Conservation (phyloP, 2,113 vertebrate genomes). For the Eleginops maclovinus region DNA sequence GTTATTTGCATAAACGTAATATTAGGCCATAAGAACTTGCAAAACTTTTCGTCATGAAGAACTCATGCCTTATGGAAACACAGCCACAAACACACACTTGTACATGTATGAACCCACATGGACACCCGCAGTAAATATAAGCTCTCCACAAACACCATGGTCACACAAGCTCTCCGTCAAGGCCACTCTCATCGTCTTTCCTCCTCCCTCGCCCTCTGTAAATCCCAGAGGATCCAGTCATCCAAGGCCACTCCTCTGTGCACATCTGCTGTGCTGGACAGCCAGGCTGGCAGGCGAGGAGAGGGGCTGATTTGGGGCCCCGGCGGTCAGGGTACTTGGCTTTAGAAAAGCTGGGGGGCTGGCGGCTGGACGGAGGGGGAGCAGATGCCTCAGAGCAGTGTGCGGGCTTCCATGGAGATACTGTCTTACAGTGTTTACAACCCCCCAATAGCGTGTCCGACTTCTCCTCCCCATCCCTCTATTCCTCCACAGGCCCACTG, state of each 20-base stretch:
- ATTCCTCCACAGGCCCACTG: slow-evolving; percentile 73
- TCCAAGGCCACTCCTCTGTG: slow-evolving; percentile 78
- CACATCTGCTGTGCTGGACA: slow-evolving; percentile 84
- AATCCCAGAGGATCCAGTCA: slow-evolving; percentile 73
- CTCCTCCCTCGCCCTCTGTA: slow-evolving; percentile 42
- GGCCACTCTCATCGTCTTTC: slow-evolving; percentile 60
- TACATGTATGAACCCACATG: background rate
- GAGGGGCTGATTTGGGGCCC: slow-evolving; percentile 65
- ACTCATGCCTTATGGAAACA: background rate
- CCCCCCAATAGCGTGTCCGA: slow-evolving; percentile 71
- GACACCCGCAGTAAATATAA: slow-evolving; percentile 38
- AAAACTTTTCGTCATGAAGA: background rate
- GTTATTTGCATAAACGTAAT: background rate
- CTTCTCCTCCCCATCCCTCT: slow-evolving; percentile 71
- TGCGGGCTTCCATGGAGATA: slow-evolving; percentile 83
- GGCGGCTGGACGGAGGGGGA: slow-evolving; percentile 51
- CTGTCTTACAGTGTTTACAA: slow-evolving; percentile 84
- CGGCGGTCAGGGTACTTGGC: slow-evolving; percentile 68
- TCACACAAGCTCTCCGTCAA: slow-evolving; percentile 63
- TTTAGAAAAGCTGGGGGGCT: slow-evolving; percentile 68
- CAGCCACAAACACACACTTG: background rate
- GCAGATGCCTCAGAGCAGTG: slow-evolving; percentile 80
- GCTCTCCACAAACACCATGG: slow-evolving; percentile 36
- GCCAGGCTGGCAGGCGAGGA: slow-evolving; percentile 66
- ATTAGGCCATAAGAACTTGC: background rate